Evolutionary conservation across 1,140 invertebrate species (phyloP), one percentile per base, ranked within the genome.

Genomic region (Teleogryllus occipitalis): DNA sequence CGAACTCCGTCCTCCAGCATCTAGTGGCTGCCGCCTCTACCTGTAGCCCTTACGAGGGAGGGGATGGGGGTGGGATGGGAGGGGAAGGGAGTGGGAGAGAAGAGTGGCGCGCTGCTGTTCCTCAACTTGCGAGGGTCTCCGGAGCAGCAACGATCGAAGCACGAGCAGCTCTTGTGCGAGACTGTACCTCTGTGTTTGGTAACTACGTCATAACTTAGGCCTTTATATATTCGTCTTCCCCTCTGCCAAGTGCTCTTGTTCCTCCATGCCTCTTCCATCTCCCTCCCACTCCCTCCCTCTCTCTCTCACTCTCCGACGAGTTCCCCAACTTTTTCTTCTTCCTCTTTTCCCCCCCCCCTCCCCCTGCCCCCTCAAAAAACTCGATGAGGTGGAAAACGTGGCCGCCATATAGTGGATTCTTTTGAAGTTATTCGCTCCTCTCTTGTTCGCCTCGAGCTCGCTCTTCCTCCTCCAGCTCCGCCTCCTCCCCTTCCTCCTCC

Each of bases 351-450:
- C n/a, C 39, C 47, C 76, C 47, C 76, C n/a, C 76, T 27, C n/a
- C 39, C 27, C 39, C 27, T 75, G 15, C 15, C 74, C 74, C 21
- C 75, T 47, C 65, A 74, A 47, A 21, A 21, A 22, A 75, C 8
- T 39, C 78, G 73, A 75, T 79, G 46, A 79, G 48, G 39, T 48
- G 73, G 73, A 75, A 75, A 79, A 79, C 78, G 46, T 79, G 65
- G 7, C 78, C 39, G 72, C 73, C 72, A 75, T 47, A 79, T 21
- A 79, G 39, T 72, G 73, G 78, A 79, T 79, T 79, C 78, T 79
- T 79, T 79, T 79, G 73, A 79, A 79, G 78, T 18, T 74, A 47
- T 49, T 47, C 73, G 22, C 78, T n/a, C 73, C 21, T 49, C 72
- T 73, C 49, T 75, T 74, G 27, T 49, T 21, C 10, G 78, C 39